Percentiles rank a stretch among this genome's conserved stretches.
Conservation (phyloP, 1,140 invertebrate species). For the Eufriesea mexicana region DNA sequence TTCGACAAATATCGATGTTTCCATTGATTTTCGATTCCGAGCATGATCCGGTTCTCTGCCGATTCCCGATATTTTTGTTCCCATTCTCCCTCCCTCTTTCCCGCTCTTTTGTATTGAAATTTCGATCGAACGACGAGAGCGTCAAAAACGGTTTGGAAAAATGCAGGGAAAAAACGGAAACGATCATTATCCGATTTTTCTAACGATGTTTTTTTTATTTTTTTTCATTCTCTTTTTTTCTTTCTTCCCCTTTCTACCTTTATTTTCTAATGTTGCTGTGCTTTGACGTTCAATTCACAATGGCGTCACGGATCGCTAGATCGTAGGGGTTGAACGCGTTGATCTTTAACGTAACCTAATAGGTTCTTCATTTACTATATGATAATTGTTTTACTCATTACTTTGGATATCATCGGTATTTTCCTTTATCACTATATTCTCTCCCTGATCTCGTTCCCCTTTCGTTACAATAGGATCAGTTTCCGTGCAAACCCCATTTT, state of each 20-base stretch:
- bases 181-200: not conserved
- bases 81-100: not conserved
- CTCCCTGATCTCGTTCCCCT: no score
- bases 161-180: not conserved
- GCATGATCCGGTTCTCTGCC: not conserved
- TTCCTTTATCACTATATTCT: not conserved
- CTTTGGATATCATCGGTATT: not conserved
- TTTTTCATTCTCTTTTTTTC: not conserved
- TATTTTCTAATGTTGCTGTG: no score
- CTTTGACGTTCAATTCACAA: no score
- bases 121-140: not conserved
- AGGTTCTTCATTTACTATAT: no score
- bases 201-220: not conserved
- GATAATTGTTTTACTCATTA: no score
- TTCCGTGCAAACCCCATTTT: conserved; percentile 31
- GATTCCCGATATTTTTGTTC: not conserved
- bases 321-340: no score
- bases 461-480: conserved; percentile 36
- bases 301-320: no score
- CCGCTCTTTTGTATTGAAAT: not conserved
- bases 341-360: no score
- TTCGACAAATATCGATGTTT: conserved; percentile 53
- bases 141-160: not conserved
- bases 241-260: not conserved
- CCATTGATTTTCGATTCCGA: conserved; percentile 22